Conservation (phyloP, 2,797 vertebrate genomes). For the Cynopterus sphinx region DNA sequence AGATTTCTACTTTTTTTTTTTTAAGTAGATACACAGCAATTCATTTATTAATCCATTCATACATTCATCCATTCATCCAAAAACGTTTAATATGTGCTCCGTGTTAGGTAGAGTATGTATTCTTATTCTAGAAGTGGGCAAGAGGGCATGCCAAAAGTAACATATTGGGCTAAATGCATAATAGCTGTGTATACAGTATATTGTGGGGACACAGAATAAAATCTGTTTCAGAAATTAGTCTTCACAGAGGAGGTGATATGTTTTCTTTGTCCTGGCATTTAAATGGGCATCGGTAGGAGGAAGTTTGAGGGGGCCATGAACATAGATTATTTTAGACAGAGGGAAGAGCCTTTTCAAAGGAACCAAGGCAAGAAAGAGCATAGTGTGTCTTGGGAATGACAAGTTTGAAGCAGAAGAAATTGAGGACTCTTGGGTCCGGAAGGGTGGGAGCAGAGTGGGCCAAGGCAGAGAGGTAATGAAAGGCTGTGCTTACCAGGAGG, state of each 20-base stretch:
- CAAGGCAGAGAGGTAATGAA: not conserved
- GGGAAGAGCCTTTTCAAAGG: not conserved
- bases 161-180: not conserved
- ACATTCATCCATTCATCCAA: not conserved
- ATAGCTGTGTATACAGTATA: not conserved
- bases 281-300: not conserved
- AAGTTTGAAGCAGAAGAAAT: not conserved
- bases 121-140: not conserved
- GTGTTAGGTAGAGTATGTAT: not conserved
- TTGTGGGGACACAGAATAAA: not conserved
- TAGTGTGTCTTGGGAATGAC: not conserved
- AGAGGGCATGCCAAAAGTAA: not conserved
- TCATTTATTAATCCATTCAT: not conserved
- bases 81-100: not conserved
- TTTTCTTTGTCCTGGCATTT: not conserved
- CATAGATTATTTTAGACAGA: not conserved
- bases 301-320: not conserved
- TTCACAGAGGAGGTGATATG: not conserved
- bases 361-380: not conserved
- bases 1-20: not conserved
- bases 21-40: not conserved
- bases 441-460: not conserved
- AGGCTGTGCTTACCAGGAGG: not conserved
- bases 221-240: not conserved
- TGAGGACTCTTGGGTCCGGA: not conserved